A percentile compares a stretch with the other conserved stretches of the same genome.
Evolutionary conservation across 2,888 invertebrate species (phyloP).

Genomic region (Mesoligia furuncula): DNA sequence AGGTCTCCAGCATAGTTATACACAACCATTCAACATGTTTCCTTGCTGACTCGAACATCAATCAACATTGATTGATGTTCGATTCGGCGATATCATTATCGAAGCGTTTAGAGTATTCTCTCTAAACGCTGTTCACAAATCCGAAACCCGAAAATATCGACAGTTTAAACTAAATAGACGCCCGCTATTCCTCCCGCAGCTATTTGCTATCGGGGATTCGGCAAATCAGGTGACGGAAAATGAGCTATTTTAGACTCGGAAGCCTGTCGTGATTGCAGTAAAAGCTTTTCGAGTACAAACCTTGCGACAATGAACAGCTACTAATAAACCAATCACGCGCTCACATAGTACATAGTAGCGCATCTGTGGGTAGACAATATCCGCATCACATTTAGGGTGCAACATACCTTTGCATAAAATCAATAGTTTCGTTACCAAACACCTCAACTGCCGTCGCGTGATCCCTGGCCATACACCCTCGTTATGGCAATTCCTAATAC

Average conservation of each 20-base stretch:
- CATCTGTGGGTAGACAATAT: slow-evolving; percentile 50
- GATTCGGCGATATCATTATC: not conserved
- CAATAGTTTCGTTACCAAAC: slow-evolving; percentile 61
- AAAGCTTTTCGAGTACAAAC: slow-evolving; percentile 13
- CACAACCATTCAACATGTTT: not conserved
- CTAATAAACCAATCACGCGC: slow-evolving; percentile 52
- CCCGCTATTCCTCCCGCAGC: not conserved
- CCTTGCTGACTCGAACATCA: not conserved
- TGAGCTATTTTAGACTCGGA: not conserved
- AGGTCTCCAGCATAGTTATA: not conserved
- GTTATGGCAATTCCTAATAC: slow-evolving; percentile 39
- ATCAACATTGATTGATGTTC: not conserved
- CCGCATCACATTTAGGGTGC: slow-evolving; percentile 59
- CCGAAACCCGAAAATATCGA: not conserved
- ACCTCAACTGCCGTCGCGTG: slow-evolving; percentile 54
- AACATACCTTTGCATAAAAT: slow-evolving; percentile 66
- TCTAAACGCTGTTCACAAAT: not conserved
- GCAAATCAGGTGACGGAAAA: not conserved
- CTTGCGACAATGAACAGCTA: slow-evolving; percentile 3
- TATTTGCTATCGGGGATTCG: not conserved
- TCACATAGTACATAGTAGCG: not conserved
- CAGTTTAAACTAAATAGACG: not conserved
- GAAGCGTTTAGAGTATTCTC: not conserved
- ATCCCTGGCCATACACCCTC: slow-evolving; percentile 32
- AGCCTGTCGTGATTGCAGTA: not conserved